phyloP scores from a whole-genome alignment of 2,113 vertebrate genomes.

The Acanthochromis polyacanthus region DNA sequence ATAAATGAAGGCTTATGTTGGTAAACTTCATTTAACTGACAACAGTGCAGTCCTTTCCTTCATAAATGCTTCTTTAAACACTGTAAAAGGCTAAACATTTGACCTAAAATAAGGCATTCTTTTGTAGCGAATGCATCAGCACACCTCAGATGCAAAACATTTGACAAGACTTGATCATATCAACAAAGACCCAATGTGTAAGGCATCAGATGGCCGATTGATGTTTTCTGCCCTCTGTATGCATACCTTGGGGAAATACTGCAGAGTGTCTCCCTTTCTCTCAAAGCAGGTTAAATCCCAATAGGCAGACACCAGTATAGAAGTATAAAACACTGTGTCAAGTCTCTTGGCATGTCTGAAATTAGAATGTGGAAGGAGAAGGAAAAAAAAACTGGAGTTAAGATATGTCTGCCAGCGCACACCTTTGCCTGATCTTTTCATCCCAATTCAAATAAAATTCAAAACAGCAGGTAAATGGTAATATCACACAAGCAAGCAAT shows the following conservation, averaged over 20 bases:
- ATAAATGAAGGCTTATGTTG: no score
- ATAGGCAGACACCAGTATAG: slow-evolving; percentile 59
- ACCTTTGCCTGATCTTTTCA: slow-evolving; percentile 78
- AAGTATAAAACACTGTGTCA: slow-evolving; percentile 75
- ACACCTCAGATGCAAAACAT: slow-evolving; percentile 48
- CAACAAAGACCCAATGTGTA: slow-evolving; percentile 67
- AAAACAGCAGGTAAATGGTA: slow-evolving; percentile 82
- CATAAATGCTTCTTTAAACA: slow-evolving; percentile 5
- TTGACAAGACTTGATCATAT: slow-evolving; percentile 71
- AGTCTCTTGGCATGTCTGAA: slow-evolving; percentile 73
- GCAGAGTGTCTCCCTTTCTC: slow-evolving; percentile 52
- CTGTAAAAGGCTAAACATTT: neutral
- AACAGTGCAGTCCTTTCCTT: neutral
- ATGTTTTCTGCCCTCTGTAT: slow-evolving; percentile 79
- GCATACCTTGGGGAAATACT: slow-evolving; percentile 76
- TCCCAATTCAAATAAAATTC: slow-evolving; percentile 85
- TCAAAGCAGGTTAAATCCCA: slow-evolving; percentile 76
- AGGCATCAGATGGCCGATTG: slow-evolving; percentile 74
- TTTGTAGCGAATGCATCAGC: slow-evolving; percentile 16
- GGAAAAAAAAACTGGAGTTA: slow-evolving; percentile 54
- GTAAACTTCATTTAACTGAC: no score
- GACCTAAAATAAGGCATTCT: slow-evolving; percentile 11
- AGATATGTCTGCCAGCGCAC: slow-evolving; percentile 68
- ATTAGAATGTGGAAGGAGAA: slow-evolving; percentile 63
- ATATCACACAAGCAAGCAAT: slow-evolving; percentile 81